These are phyloP conservation scores for Zosterops borbonicus DNA, from an alignment of 2,113 vertebrate genomes.

Conservation along the genomic window DNA sequence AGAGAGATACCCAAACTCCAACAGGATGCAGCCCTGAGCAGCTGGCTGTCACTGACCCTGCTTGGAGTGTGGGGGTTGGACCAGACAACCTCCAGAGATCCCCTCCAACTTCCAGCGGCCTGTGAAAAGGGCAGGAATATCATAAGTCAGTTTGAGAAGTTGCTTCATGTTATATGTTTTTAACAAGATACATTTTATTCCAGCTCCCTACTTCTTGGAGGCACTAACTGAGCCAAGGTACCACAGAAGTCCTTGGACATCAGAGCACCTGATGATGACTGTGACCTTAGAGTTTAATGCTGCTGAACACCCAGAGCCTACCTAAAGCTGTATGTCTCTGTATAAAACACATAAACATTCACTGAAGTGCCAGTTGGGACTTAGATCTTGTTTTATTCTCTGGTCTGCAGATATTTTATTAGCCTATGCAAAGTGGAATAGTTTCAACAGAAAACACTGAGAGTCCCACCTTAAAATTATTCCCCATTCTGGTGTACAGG, in stretches of 20 bases:
- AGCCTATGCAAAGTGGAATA: neutral
- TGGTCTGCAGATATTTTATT: neutral
- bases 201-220: neutral
- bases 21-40: neutral
- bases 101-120: neutral
- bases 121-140: neutral
- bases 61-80: neutral
- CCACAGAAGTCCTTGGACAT: neutral
- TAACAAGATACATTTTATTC: neutral
- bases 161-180: neutral
- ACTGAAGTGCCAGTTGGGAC: neutral
- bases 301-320: neutral
- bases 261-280: neutral
- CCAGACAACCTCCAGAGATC: neutral
- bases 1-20: neutral
- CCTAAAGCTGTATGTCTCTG: neutral
- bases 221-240: neutral
- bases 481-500: neutral
- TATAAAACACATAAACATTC: neutral
- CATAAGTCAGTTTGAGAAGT: neutral
- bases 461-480: neutral
- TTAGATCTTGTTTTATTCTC: neutral
- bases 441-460: neutral
- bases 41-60: neutral
- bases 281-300: neutral